Evolutionary conservation across 1,140 invertebrate species (phyloP), one percentile per base, ranked within the genome.

Genomic region (Phortica variegata): DNA sequence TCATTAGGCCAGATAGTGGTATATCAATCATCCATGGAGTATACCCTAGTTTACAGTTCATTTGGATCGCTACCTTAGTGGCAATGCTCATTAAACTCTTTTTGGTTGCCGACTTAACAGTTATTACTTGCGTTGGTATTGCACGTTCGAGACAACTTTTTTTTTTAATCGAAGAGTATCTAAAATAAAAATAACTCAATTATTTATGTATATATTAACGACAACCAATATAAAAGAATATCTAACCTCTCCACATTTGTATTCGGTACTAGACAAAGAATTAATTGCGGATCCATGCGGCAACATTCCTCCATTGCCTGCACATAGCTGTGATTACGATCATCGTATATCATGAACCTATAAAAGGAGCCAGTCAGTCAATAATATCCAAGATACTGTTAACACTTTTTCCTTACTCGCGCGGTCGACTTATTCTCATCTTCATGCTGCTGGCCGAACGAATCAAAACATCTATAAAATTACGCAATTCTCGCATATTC

Each of bases 41-140:
- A 3, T 91, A 92, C 10, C 91, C 91, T 3, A 94, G 76, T 80
- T 96, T 96, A 52, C 88, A 91, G 65, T 90, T 91, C 38, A 95
- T 85, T 68, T 90, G 87, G 43, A 90, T 86, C 0, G 82, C 84
- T 3, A 94, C 84, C 84, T 95, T 95, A 0, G 90, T 92, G 0
- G 87, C 87, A 29, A 95, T 86, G 2, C 86, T 87, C 81, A 86
- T 83, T 3, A 61, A 20, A 12, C 41, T 39, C 2, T 45, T 41
- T 12, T 80, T 68, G 21, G 82, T 81, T n/a, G 71, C 73, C 0
- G 82, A 71, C 19, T 79, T 81, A 0, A 61, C 61, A 1, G 85
- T 65, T 3, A 92, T 78, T 12, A 92, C 85, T 79, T 95, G 91
- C 0, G 82, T 82, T 0, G 86, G 83, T 2, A 87, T 79, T 8